Evolutionary conservation across 2,888 invertebrate species (phyloP).

Genomic region (Dione vanillae): DNA sequence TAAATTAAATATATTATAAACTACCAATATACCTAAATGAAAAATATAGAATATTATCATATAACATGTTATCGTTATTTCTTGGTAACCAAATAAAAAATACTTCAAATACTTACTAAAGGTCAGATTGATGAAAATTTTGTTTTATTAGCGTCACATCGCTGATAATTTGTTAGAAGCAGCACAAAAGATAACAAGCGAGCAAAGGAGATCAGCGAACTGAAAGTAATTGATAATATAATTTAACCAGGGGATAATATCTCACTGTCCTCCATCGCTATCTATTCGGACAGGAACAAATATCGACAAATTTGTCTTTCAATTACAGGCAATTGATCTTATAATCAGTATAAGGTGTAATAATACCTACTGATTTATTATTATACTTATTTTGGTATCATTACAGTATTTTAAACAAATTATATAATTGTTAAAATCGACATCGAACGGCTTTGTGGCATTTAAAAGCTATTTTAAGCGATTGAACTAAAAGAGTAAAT

Average conservation of each 20-base stretch:
- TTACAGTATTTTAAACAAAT: neutral
- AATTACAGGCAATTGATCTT: constrained; percentile 60
- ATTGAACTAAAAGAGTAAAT: too few species aligned
- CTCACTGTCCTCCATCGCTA: constrained; percentile 69
- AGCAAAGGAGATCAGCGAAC: constrained; percentile 58
- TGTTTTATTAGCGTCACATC: constrained; percentile 28
- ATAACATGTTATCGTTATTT: neutral
- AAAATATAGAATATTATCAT: neutral
- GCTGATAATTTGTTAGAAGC: constrained; percentile 47
- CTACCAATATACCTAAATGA: neutral
- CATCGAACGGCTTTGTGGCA: too few species aligned
- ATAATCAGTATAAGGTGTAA: constrained; percentile 39
- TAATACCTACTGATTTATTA: neutral
- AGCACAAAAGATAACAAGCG: constrained; percentile 64
- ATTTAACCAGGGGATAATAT: constrained; percentile 77
- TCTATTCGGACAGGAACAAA: constrained; percentile 72
- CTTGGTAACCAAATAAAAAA: neutral
- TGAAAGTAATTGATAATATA: constrained; percentile 74
- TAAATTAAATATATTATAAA: neutral
- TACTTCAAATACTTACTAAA: constrained; percentile 9
- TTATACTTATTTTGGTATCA: neutral
- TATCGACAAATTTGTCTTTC: constrained; percentile 68
- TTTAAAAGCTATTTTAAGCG: too few species aligned
- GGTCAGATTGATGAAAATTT: constrained; percentile 16
- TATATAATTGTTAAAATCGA: too few species aligned